A percentile compares a stretch with the other conserved stretches of the same genome.
Conservation (phyloP, 2,113 vertebrate genomes). For the Megaceryle torquata region DNA sequence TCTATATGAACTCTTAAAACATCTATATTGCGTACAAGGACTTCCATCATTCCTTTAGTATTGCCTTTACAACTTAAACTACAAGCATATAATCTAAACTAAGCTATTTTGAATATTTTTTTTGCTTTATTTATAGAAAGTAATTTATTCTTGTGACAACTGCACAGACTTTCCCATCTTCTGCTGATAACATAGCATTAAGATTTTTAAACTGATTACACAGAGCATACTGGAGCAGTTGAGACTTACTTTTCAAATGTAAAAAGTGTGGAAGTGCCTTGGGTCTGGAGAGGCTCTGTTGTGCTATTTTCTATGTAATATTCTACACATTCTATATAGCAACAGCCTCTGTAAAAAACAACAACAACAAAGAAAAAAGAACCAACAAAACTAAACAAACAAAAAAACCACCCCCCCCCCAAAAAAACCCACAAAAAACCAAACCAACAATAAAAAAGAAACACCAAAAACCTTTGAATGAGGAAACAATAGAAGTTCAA, state of each 20-base stretch:
- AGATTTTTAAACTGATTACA: not conserved
- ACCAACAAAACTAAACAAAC: not conserved
- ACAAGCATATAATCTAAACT: not conserved
- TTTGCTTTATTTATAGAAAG: not conserved
- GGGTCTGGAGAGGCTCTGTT: not conserved
- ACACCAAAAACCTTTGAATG: not conserved
- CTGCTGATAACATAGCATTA: not conserved
- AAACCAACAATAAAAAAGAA: no score
- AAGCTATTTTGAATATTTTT: not conserved
- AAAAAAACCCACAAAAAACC: not conserved
- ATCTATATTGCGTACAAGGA: accelerated
- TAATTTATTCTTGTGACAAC: not conserved
- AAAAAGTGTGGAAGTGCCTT: not conserved
- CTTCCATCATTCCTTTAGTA: not conserved
- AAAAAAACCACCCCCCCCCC: not conserved
- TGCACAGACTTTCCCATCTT: not conserved
- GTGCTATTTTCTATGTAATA: not conserved
- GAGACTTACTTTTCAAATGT: not conserved
- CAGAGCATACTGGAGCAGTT: not conserved
- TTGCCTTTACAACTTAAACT: not conserved
- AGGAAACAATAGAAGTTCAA: not conserved
- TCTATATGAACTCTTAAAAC: not conserved
- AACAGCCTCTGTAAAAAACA: not conserved
- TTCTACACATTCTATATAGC: not conserved
- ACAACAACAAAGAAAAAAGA: no score